phyloP scores from a whole-genome alignment of 2,113 vertebrate species.

The Rhipidura dahli region DNA sequence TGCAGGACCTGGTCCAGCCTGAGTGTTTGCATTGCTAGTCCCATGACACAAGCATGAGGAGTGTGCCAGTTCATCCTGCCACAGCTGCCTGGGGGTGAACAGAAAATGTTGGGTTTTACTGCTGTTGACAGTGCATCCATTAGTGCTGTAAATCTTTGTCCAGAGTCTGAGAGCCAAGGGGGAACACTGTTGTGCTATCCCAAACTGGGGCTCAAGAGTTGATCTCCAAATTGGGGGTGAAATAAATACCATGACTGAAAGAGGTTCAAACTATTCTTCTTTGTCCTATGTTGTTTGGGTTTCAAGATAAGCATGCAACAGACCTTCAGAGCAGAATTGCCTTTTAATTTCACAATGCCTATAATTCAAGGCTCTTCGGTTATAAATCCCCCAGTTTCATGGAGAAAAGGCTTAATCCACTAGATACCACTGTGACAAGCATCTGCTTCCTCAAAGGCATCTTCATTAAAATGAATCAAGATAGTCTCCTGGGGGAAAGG shows the following conservation, averaged over 20 bases:
- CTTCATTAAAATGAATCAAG: slow-evolving; percentile 16
- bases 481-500: not conserved
- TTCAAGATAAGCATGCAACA: not conserved
- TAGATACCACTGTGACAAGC: slow-evolving; percentile 3
- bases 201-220: not conserved
- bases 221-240: not conserved
- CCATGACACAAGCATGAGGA: fast-evolving
- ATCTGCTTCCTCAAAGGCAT: slow-evolving; percentile 24
- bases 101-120: not conserved
- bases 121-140: not conserved
- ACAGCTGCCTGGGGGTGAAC: fast-evolving
- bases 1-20: not conserved
- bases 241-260: not conserved
- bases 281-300: not conserved
- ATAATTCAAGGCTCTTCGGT: not conserved
- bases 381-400: slow-evolving; percentile 1
- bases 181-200: not conserved
- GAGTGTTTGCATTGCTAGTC: fast-evolving
- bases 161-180: not conserved
- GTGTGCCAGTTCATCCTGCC: fast-evolving
- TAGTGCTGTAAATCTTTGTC: not conserved
- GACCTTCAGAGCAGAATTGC: not conserved
- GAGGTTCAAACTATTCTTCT: not conserved
- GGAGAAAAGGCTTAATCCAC: not conserved
- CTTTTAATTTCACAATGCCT: slow-evolving; percentile 6